Conservation (phyloP, 2,888 invertebrate species). For the Hesperia comma region DNA sequence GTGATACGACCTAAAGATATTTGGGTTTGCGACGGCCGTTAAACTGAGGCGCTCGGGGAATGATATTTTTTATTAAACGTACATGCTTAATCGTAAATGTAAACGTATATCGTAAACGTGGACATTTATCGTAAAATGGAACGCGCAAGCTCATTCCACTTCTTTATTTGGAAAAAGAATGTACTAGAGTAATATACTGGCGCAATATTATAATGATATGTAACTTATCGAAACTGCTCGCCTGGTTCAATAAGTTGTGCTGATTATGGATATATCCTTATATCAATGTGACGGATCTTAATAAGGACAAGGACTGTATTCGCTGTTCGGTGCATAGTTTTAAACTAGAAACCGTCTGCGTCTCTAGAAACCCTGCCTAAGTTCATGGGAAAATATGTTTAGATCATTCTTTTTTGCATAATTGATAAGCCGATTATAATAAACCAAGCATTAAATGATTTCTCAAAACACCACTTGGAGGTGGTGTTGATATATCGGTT, state of each 20-base stretch:
- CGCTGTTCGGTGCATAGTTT: no score
- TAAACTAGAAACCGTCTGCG: no score
- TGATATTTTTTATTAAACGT: slow-evolving; percentile 35
- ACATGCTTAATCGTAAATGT: slow-evolving; percentile 29
- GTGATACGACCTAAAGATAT: slow-evolving; percentile 11
- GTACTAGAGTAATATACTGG: slow-evolving; percentile 4
- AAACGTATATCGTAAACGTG: slow-evolving; percentile 22
- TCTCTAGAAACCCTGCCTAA: no score
- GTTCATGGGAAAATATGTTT: no score
- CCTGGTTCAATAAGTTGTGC: neutral
- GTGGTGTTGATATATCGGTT: no score
- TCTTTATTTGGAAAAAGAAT: slow-evolving; percentile 22
- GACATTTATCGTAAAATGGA: slow-evolving; percentile 22
- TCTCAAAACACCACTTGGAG: no score
- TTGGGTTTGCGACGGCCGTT: slow-evolving; percentile 32
- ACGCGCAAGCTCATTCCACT: slow-evolving; percentile 17
- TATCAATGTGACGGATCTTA: neutral
- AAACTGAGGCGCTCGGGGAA: slow-evolving; percentile 21
- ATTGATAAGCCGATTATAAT: no score
- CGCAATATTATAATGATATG: slow-evolving; percentile 5
- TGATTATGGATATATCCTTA: neutral
- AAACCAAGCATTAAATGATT: no score
- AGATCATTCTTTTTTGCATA: no score
- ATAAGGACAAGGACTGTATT: no score
- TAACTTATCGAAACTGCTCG: neutral